Evolutionary conservation across 2,888 invertebrate species (phyloP).

Genomic region (Syrphus vitripennis): DNA sequence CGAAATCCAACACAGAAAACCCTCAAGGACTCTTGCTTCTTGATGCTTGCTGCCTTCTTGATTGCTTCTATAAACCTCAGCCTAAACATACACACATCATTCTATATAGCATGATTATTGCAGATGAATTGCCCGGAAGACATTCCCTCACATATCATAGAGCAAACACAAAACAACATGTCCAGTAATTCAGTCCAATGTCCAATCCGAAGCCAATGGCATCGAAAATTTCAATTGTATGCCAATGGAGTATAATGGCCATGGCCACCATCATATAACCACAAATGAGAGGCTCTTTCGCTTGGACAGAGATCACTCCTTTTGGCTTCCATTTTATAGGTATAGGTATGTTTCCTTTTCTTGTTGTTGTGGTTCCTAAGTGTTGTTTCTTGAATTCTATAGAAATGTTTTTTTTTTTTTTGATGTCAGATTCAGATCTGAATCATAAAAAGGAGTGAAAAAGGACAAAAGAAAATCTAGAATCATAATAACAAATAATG

Average conservation of each 20-base stretch:
- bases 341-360: conserved; percentile 17
- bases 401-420: background rate
- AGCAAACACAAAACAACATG: background rate
- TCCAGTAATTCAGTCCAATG: background rate
- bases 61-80: conserved; percentile 24
- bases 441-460: conserved; percentile 17
- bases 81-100: conserved; percentile 40
- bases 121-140: conserved; percentile 51
- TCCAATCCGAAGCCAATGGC: conserved; percentile 40
- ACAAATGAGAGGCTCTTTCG: conserved; percentile 55
- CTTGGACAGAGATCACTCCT: conserved; percentile 14
- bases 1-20: conserved; percentile 19
- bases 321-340: background rate
- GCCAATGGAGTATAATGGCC: conserved; percentile 60
- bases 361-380: background rate
- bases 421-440: conserved; percentile 30
- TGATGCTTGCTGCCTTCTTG: conserved; percentile 16
- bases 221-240: conserved; percentile 61
- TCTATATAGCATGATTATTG: conserved; percentile 28
- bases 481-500: conserved; percentile 47
- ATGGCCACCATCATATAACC: conserved; percentile 59
- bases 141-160: background rate
- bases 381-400: conserved; percentile 28
- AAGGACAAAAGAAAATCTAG: conserved; percentile 32
- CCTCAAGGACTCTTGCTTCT: conserved; percentile 23